Percentiles rank a stretch among this genome's conserved stretches.
Evolutionary conservation across 2,113 vertebrate genomes (phyloP).

Genomic region (Tonatia bakeri): DNA sequence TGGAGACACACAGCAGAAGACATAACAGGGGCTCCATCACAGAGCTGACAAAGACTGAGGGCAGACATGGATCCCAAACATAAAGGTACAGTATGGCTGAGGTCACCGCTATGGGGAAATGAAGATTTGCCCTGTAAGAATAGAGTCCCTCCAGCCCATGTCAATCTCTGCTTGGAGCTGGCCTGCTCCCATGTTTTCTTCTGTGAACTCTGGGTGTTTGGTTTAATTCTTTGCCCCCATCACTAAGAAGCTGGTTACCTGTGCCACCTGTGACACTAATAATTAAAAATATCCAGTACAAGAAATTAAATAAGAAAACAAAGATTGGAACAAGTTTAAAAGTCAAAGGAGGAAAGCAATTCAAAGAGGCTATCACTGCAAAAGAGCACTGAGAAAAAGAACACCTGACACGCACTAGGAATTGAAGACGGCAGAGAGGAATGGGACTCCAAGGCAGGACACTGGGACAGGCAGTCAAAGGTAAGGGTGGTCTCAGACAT

Average conservation of each 20-base stretch:
- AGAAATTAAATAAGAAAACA: neutral
- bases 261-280: too few species aligned
- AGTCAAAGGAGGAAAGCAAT: neutral
- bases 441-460: neutral
- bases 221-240: too few species aligned
- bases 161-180: too few species aligned
- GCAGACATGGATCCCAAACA: neutral
- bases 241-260: too few species aligned
- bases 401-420: too few species aligned
- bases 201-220: too few species aligned
- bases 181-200: too few species aligned
- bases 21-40: neutral
- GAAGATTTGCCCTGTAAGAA: neutral
- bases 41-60: too few species aligned
- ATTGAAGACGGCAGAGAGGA: too few species aligned
- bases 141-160: too few species aligned
- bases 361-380: neutral
- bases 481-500: neutral
- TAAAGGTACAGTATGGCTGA: too few species aligned
- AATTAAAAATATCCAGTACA: neutral
- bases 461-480: neutral
- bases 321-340: neutral
- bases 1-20: neutral
- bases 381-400: neutral
- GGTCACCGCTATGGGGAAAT: neutral